phyloP scores from a whole-genome alignment of 1,140 invertebrate genomes.

The Brachionus plicatilis region DNA sequence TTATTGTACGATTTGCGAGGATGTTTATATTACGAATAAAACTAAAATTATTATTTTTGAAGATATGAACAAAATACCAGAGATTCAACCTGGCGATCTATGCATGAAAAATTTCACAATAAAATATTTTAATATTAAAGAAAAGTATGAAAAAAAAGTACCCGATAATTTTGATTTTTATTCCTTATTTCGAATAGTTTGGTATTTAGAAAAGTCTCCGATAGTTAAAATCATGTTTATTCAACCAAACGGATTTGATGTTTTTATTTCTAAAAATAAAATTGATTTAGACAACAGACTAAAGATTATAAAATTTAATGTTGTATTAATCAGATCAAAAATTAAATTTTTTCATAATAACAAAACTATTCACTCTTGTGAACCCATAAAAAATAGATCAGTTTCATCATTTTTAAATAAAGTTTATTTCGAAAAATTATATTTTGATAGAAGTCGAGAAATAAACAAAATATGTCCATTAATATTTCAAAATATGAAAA shows the following conservation, averaged over 20 bases:
- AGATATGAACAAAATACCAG: not conserved
- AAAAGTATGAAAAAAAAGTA: not conserved
- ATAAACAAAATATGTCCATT: not conserved
- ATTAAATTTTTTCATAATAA: not conserved
- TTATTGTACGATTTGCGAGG: not conserved
- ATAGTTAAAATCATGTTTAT: not conserved
- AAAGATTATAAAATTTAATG: not conserved
- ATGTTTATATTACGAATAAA: not conserved
- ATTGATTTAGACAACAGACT: not conserved
- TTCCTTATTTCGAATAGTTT: not conserved
- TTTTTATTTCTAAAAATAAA: not conserved
- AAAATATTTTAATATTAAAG: not conserved
- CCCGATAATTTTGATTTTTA: not conserved
- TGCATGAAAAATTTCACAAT: not conserved
- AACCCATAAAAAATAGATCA: not conserved
- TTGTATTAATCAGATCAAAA: not conserved
- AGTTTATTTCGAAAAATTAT: not conserved
- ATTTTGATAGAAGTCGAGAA: not conserved
- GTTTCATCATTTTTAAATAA: not conserved
- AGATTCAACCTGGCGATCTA: not conserved
- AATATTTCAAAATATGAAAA: not conserved
- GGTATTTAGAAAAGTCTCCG: not conserved
- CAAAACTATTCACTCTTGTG: not conserved
- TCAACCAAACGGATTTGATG: not conserved
- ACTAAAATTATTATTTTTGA: not conserved